Conservation (phyloP, 2,888 invertebrate genomes). For the Tiliacea citrago region DNA sequence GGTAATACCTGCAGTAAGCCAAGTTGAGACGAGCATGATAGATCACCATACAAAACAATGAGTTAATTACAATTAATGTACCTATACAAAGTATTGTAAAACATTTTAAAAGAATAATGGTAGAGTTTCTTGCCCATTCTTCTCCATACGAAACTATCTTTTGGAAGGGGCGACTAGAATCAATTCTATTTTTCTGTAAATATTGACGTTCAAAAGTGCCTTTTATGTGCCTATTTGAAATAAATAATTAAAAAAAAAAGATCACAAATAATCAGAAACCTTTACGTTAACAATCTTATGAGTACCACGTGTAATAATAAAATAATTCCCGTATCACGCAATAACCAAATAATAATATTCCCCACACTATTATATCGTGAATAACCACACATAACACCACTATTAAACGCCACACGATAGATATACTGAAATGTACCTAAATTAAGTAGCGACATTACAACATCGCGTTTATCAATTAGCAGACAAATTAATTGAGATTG, state of each 20-base stretch:
- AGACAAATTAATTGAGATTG: conserved; percentile 56
- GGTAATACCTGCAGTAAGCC: too few species aligned
- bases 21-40: too few species aligned
- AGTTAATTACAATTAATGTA: too few species aligned
- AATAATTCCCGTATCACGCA: neutral
- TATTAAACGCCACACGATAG: neutral
- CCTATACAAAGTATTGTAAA: too few species aligned
- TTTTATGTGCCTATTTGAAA: too few species aligned
- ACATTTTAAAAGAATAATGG: too few species aligned
- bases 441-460: conserved; percentile 24
- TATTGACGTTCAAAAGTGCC: too few species aligned
- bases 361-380: neutral
- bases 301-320: conserved; percentile 13
- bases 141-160: too few species aligned
- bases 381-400: neutral
- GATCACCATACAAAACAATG: neutral
- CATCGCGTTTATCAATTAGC: conserved; percentile 55
- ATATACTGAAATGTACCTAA: neutral
- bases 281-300: neutral
- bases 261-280: neutral
- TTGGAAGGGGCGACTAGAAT: too few species aligned
- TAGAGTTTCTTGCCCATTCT: too few species aligned
- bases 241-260: too few species aligned
- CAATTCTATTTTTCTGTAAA: too few species aligned
- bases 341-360: conserved; percentile 4